Evolutionary conservation across 53 echinoderm and acorn worm species (phyloP), one percentile per base, ranked within the genome.

Genomic region (Zoroaster sp.): DNA sequence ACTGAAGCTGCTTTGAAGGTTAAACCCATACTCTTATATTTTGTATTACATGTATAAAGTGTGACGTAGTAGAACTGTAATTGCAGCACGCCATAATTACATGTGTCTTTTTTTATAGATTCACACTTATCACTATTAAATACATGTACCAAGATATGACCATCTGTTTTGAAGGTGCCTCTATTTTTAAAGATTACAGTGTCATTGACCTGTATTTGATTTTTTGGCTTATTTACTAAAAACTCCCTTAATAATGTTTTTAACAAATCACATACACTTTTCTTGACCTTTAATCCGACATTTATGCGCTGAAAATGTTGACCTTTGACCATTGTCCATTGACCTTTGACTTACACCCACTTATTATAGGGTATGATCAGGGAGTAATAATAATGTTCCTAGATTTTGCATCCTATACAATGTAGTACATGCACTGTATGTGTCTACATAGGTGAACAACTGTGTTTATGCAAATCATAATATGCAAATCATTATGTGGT

Each of bases 1-100:
- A 3, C 73, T 73, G 42, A 73, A 73, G 73, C 73, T 73, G 21
- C n/a, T 73, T 38, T 73, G 21, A 40, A 73, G 73, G 73, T 73
- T 18, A 18, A 5, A 35, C n/a, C 4, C 33, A 21, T 10, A 5
- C 20, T 63, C 11, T 5, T 63, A 63, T 21, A 63, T 63, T 21
- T 21, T 17, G 4, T 63, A 63, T 17, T 17, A 63, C 8, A 10
- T 14, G 20, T 21, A 17, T 28, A 35, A 31, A 69, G 4, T 28
- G 35, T 69, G 14, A 9, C 35, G n/a, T 69, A 7, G 6, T n/a
- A 69, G 4, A 69, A 31, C 3, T 69, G 2, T 34, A 44, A 44
- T 69, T 69, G 31, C 30, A 69, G 6, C 69, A 69, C 12, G 7
- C 35, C 4, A 3, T 69, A 4, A 69, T 34, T 32, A 35, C 5